Base-by-base conservation (phyloP, 2,888 invertebrate species). In the Aspidapion aeneum region DNA sequence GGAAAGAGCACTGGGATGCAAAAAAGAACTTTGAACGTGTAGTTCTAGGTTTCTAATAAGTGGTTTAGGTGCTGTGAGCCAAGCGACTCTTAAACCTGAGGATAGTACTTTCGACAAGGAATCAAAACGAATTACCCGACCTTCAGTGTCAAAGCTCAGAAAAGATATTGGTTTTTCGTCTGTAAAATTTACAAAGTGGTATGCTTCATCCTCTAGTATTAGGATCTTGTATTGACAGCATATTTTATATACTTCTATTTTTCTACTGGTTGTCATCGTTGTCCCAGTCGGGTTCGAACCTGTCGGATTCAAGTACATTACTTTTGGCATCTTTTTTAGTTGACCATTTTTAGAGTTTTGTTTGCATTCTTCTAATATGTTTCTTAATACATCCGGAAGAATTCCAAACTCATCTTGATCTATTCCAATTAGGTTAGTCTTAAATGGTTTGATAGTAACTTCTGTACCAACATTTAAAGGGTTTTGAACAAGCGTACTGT, bases 161-260 rank as follows among this genome's bases (percentile, higher is more conserved):
- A 91, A 90, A 0, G 90, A 89, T 0, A 85, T 83, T 0, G 87
- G 83, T 50, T 82, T 81, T 56, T 82, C 87, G 64, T 86, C 83
- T 68, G 84, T 80, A 77, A 89, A 93, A 75, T 90, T 88, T 73
- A 93, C 80, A 74, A 89, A 92, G 79, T 87, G 90, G 73, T 93
- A 93, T 0, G 93, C 90, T 77, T 93, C 93, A 73, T 93, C 93
- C 75, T 93, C 93, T 5, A 93, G 73, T 60, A 93, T 91, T 7
- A 93, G 73, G 48, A 93, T 85, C 78, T 93, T 87, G 76, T 89
- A 91, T 75, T 86, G 83, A 78, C 90, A 89, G 55, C 91, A 90
- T 66, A 93, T 82, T 69, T 85, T 82, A 74, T 93, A 93, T 54
- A 93, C 87, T 77, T 86, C 84, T 66, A 84, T 82, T 64, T 88